Conservation (phyloP, 2,888 invertebrate species). For the Cataglyphis livida region DNA sequence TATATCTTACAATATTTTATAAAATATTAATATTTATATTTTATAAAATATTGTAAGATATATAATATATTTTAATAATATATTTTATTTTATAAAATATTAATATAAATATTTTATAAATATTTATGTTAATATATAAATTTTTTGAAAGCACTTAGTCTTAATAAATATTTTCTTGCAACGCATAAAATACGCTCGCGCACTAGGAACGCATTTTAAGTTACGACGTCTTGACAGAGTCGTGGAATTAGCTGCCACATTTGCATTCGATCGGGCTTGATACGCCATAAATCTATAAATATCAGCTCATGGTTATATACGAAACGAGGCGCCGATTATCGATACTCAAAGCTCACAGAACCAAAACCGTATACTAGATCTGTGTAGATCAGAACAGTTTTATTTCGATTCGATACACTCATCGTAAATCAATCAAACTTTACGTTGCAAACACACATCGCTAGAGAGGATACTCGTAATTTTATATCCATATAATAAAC, state of each 20-base stretch:
- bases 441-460: constrained; percentile 5
- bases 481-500: constrained; percentile 22
- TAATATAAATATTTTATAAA: neutral
- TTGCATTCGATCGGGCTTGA: constrained; percentile 53
- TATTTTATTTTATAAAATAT: neutral
- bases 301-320: constrained; percentile 37
- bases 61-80: too few relatives aligned
- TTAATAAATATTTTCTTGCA: neutral
- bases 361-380: constrained; percentile 46
- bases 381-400: neutral
- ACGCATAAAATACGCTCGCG: neutral
- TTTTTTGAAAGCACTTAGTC: neutral
- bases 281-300: constrained; percentile 63
- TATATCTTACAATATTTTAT: too few relatives aligned
- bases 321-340: constrained; percentile 35
- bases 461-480: constrained; percentile 34
- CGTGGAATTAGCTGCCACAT: constrained; percentile 30
- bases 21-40: neutral
- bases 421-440: constrained; percentile 53
- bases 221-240: constrained; percentile 21
- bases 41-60: too few relatives aligned
- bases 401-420: constrained; percentile 34
- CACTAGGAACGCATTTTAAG: neutral
- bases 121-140: neutral
- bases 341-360: constrained; percentile 31